Percentiles rank a stretch among this genome's conserved stretches.
These are phyloP conservation scores for Bujurquina vittata DNA, from an alignment of 2,113 vertebrate species.

Conservation along the genomic window DNA sequence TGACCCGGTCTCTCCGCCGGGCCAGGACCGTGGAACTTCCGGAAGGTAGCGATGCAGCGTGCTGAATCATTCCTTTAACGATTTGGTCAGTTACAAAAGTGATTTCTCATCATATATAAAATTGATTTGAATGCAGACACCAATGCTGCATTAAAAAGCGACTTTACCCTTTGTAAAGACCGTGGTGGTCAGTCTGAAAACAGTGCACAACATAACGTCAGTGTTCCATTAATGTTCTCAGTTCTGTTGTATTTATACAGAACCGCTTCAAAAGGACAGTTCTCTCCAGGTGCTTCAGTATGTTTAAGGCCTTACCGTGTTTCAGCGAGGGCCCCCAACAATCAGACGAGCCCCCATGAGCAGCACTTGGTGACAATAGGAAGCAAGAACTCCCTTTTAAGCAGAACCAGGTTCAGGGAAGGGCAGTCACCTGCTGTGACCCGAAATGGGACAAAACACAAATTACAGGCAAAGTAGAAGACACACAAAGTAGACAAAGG, in stretches of 20 bases:
- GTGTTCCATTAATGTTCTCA: background rate
- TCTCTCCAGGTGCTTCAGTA: background rate
- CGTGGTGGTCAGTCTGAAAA: too few species aligned
- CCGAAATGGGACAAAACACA: too few species aligned
- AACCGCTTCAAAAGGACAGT: background rate
- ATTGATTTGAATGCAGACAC: background rate
- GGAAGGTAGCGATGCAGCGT: slow-evolving; percentile 80
- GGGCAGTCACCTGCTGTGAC: background rate
- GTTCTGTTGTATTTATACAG: background rate
- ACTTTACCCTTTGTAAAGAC: accelerated
- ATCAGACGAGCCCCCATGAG: background rate
- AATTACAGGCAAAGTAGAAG: background rate
- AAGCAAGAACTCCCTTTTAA: too few species aligned
- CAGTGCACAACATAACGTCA: too few species aligned
- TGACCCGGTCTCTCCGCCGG: slow-evolving; percentile 94
- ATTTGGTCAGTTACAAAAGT: too few species aligned
- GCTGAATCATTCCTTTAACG: background rate
- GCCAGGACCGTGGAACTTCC: slow-evolving; percentile 97
- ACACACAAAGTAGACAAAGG: background rate
- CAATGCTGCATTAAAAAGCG: background rate
- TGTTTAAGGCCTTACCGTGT: background rate
- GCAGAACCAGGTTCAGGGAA: background rate
- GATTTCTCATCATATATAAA: background rate
- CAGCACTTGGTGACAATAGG: too few species aligned
- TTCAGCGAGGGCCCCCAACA: background rate